A percentile compares a stretch with the other conserved stretches of the same genome.
phyloP scores from a whole-genome alignment of 2,797 vertebrate genomes.

The Pterois miles region DNA sequence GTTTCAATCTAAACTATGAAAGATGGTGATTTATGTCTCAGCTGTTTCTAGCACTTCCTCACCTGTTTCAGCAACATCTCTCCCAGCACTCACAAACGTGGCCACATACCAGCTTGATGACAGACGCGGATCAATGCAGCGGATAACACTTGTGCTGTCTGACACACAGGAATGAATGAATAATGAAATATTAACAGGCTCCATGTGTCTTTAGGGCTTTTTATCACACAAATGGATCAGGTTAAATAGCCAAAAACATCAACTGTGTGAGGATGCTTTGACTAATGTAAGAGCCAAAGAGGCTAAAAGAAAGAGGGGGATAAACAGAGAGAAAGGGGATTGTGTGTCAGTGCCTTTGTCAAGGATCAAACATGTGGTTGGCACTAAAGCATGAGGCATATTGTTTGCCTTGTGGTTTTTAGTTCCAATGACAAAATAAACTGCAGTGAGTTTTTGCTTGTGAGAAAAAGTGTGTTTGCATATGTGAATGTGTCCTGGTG shows the following conservation, averaged over 20 bases:
- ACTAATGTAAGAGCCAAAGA: conserved; percentile 39
- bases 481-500: conserved; percentile 61
- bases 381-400: conserved; percentile 49
- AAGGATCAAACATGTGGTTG: conserved; percentile 60
- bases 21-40: conserved; percentile 47
- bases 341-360: conserved; percentile 63
- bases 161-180: conserved; percentile 49
- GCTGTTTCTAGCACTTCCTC: conserved; percentile 55
- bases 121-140: conserved; percentile 40
- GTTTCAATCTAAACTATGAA: background rate
- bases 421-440: conserved; percentile 78
- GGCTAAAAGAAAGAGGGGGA: conserved; percentile 16
- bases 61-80: conserved; percentile 60
- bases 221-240: conserved; percentile 65
- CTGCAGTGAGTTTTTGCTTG: conserved; percentile 62
- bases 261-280: conserved; percentile 43
- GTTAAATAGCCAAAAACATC: conserved; percentile 52
- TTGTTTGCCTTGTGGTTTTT: conserved; percentile 76
- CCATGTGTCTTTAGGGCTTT: conserved; percentile 54
- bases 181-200: conserved; percentile 69
- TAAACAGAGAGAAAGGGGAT: conserved; percentile 28
- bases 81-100: background rate
- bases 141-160: conserved; percentile 30
- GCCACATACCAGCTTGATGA: conserved; percentile 50
- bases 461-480: conserved; percentile 63